Evolutionary conservation across 2,113 vertebrate species (phyloP).

Genomic region (Hypomesus transpacificus): DNA sequence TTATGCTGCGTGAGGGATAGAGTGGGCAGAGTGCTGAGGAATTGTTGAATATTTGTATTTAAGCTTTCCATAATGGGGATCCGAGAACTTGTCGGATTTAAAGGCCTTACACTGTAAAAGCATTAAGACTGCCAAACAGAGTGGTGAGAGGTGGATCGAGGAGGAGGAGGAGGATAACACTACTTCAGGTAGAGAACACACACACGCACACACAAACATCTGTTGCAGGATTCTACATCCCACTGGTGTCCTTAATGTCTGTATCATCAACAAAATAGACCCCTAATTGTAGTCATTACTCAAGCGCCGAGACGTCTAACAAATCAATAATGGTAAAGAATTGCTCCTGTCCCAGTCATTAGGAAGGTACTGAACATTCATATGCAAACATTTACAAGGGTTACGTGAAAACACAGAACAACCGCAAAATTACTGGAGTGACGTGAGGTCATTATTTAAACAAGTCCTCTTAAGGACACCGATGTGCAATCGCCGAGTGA

Average conservation of each 20-base stretch:
- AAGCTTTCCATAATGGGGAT: constrained; percentile 11
- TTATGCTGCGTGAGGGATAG: not conserved
- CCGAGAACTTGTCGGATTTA: constrained; percentile 33
- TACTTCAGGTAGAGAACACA: not conserved
- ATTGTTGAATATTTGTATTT: constrained; percentile 22
- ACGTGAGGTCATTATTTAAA: constrained; percentile 12
- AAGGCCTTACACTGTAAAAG: constrained; percentile 2
- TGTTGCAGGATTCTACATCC: constrained; percentile 46
- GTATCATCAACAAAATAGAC: constrained; percentile 51
- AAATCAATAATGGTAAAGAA: constrained; percentile 53
- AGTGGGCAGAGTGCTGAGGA: not conserved
- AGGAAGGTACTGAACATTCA: constrained; percentile 30
- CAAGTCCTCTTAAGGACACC: no score
- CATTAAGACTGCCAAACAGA: constrained; percentile 8
- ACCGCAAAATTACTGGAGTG: constrained; percentile 18
- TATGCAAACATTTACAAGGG: constrained; percentile 27
- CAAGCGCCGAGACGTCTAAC: constrained; percentile 46
- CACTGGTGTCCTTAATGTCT: constrained; percentile 49
- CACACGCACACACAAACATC: constrained; percentile 33
- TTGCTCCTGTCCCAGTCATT: constrained; percentile 41
- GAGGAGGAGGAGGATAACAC: not conserved
- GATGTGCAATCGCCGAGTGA: no score
- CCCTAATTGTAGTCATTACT: constrained; percentile 54
- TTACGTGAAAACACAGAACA: constrained; percentile 22
- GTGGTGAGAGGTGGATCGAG: not conserved